Evolutionary conservation across 2,113 vertebrate species (phyloP).

Genomic region (Daboia siamensis): DNA sequence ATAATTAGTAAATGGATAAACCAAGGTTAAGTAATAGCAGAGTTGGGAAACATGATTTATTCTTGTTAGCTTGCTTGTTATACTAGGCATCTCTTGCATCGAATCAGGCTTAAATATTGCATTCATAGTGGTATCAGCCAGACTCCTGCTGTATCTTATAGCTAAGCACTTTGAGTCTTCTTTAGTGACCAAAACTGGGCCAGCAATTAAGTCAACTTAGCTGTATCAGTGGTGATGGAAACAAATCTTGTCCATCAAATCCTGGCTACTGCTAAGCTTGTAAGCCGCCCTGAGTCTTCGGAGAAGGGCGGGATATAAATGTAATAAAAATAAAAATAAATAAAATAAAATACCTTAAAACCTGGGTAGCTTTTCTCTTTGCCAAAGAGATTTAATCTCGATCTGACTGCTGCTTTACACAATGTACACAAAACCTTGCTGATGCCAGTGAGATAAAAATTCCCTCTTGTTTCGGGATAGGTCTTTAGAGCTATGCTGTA

Average conservation of each 20-base stretch:
- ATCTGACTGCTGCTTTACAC: neutral
- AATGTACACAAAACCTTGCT: neutral
- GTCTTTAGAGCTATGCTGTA: neutral
- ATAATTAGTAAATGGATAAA: neutral
- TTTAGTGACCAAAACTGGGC: neutral
- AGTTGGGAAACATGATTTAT: neutral
- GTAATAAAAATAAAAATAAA: no score
- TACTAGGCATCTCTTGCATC: neutral
- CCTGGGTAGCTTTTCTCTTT: neutral
- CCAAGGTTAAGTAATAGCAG: neutral
- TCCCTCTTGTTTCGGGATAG: slow-evolving; percentile 16
- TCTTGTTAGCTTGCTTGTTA: neutral
- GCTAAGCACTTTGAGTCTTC: neutral
- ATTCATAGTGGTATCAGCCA: neutral
- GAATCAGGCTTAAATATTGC: neutral
- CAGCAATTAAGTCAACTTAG: neutral
- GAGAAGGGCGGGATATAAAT: no score
- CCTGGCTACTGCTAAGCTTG: no score
- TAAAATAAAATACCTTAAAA: no score
- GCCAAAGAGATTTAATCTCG: neutral
- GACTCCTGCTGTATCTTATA: neutral
- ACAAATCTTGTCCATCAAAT: neutral
- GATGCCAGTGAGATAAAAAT: slow-evolving; percentile 17
- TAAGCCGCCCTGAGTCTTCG: no score
- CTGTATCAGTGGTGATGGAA: no score